These are phyloP conservation scores for Hemaris fuciformis DNA, from an alignment of 2,888 invertebrate species.

Conservation along the genomic window DNA sequence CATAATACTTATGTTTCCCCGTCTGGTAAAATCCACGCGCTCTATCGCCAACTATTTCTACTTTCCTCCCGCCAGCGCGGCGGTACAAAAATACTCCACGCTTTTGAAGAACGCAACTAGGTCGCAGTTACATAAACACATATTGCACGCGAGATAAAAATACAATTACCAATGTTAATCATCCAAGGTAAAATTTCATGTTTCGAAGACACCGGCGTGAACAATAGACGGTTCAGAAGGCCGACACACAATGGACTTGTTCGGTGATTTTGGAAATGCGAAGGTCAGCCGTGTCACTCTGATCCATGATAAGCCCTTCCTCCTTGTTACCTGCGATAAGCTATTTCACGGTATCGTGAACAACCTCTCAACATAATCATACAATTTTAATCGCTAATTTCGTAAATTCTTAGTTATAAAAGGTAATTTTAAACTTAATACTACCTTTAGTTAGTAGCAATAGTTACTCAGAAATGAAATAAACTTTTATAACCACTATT, in stretches of 20 bases:
- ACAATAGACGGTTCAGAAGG: conserved; percentile 58
- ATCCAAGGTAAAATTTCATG: conserved; percentile 71
- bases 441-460: too few species aligned
- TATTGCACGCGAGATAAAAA: conserved; percentile 33
- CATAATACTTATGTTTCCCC: too few species aligned
- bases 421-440: too few species aligned
- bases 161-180: conserved; percentile 51
- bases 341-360: conserved; percentile 62
- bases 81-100: not conserved
- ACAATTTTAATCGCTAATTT: not conserved
- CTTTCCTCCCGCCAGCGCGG: not conserved
- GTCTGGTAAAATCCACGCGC: not conserved
- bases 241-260: conserved; percentile 58
- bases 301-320: conserved; percentile 67
- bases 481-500: too few species aligned
- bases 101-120: conserved; percentile 15
- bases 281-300: conserved; percentile 60
- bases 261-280: conserved; percentile 71
- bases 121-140: conserved; percentile 29
- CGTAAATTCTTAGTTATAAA: not conserved
- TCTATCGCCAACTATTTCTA: conserved; percentile 19
- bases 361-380: conserved; percentile 28
- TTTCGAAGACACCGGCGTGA: conserved; percentile 54
- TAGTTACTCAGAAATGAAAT: too few species aligned
- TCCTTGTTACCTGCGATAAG: conserved; percentile 58